Evolutionary conservation across 2,797 vertebrate genomes (phyloP), one percentile per base, ranked within the genome.

Genomic region (Peromyscus attwateri): DNA sequence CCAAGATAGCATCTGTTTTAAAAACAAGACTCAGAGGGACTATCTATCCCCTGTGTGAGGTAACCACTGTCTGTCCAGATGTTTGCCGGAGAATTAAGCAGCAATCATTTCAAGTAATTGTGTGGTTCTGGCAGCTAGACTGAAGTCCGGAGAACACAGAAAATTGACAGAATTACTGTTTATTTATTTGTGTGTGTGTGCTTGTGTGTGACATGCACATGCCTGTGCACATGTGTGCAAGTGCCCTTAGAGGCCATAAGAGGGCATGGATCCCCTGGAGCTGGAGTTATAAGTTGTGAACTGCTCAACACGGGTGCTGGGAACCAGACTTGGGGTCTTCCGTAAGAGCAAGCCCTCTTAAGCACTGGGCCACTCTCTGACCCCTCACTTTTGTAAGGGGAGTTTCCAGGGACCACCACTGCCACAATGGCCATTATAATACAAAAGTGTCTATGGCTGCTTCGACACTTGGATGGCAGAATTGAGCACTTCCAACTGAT

Each of bases 1-100:
- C 29, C 68, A 96, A 94, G 90, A 60, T 8, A 94, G 29, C 21
- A 87, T 87, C 95, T 95, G 49, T 95, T 97, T 91, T 92, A 73
- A 46, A 92, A 92, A 89, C 76, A 92, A 34, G 52, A 90, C 12
- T 92, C 57, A 25, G 40, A 70, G 43, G 23, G 25, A 73, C 66
- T 12, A n/a, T 89, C 66, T 12, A n/a, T 89, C 52, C 84, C 25
- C 82, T 70, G 34, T 89, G 68, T 70, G 82, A 97, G 64, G 57
- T 49, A 79, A 60, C 27, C 31, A 80, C 43, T 11, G 80, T 83
- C 79, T 92, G 68, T 95, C 64, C 64, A 70, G 84, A 52, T 87
- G 66, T 91, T 88, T 89, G 75, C 84, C 11, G 87, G 60, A 43
- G n/a, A 94, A 92, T 87, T 92, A 91, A 82, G 49, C 49, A 91